Conservation (phyloP, 2,113 vertebrate genomes). For the Dendrocopos noguchii region DNA sequence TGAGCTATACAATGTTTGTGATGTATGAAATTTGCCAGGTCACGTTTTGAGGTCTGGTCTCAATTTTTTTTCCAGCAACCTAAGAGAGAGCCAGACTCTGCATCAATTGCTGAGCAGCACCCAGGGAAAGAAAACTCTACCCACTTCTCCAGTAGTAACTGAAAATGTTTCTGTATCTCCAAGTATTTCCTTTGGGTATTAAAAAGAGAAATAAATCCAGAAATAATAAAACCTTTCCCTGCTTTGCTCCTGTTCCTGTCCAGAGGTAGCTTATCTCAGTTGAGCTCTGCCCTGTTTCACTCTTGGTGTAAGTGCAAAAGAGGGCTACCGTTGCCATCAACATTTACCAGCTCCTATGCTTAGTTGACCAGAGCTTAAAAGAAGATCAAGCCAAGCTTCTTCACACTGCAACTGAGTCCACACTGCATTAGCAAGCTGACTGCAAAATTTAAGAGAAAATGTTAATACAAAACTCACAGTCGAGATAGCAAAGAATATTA, state of each 20-base stretch:
- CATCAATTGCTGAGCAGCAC: background rate
- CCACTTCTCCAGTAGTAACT: background rate
- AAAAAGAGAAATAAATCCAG: background rate
- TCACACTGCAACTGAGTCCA: background rate
- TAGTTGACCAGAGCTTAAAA: background rate
- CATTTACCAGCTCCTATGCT: background rate
- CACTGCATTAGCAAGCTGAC: background rate
- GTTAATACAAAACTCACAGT: conserved; percentile 19
- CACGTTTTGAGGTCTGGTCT: background rate
- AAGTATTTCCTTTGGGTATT: background rate
- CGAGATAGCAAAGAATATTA: conserved; percentile 32
- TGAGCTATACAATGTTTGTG: background rate
- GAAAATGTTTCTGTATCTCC: background rate
- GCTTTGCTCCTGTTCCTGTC: background rate
- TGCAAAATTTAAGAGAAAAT: conserved; percentile 28
- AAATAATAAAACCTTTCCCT: background rate
- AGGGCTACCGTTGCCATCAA: background rate
- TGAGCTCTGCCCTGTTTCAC: background rate
- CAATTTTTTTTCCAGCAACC: background rate
- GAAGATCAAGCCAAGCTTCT: background rate
- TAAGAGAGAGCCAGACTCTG: background rate
- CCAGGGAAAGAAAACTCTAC: background rate
- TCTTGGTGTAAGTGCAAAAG: background rate
- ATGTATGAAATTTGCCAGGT: background rate
- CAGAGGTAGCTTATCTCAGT: background rate